Evolutionary conservation across 37 sponge, comb jelly and placozoan genomes (phyloP), one percentile per base, ranked within the genome.

Genomic region (Spongilla lacustris): DNA sequence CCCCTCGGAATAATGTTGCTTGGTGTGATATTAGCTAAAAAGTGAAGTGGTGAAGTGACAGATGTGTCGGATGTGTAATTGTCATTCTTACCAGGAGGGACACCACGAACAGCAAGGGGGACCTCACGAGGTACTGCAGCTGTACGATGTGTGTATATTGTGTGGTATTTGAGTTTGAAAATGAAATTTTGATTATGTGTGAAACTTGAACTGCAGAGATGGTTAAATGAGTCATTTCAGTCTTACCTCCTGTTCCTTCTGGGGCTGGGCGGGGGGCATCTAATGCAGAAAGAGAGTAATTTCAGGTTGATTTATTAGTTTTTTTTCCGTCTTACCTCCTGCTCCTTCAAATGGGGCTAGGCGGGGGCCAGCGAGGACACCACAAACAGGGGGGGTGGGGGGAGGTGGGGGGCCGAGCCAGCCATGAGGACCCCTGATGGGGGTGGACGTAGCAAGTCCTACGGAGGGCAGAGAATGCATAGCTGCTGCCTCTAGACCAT

Each of bases 41-140:
- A 58, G 58, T 58, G 58, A 58, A 58, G 58, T 58, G 58, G 58
- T 58, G 58, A 58, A 58, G 58, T 41, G 58, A 58, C 58, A 58
- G 19, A 58, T 58, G 58, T 58, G 58, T 58, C 58, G 58, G 58
- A 58, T 41, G 58, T 58, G 58, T 58, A 58, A 58, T 58, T 58
- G 58, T 58, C 58, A 58, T 58, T 58, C 58, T 58, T 58, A 58
- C 58, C 41, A 41, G 21, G 58, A 17, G 21, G 58, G 58, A 58
- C 58, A 58, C 58, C 58, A 58, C 58, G 58, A 58, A 58, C 58
- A 58, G 58, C 58, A 58, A 58, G 58, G 58, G 58, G 58, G 58
- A 58, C 58, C 41, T 58, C 58, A 58, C 58, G 58, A 58, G 58
- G 58, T 58, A 58, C 58, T 58, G 58, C 58, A 58, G 58, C 58